Base-by-base conservation (phyloP, 1,140 invertebrate species). In the Elysia chlorotica region DNA sequence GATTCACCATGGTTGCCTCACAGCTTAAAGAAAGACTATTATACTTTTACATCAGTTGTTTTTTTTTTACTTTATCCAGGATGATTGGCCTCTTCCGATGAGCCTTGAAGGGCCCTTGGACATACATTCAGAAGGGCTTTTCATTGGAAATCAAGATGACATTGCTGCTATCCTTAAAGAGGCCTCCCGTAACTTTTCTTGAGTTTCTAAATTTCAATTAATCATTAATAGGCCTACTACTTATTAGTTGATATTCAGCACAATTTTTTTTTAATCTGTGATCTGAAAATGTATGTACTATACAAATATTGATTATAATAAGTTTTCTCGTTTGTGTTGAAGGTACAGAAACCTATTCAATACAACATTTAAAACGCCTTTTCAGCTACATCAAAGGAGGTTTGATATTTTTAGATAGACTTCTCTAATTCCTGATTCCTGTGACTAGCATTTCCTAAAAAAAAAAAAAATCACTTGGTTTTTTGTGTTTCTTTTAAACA, bases 171-270 rank as follows among this genome's bases (percentile, higher is more conserved):
- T 83, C 14, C 56, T 83, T 14, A 75, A 74, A 31, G 77, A 81
- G 28, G 73, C 78, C 41, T 80, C 81, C n/a, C 80, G 81, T 83
- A 83, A 81, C 81, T 77, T 83, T 78, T 68, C 35, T 37, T 38
- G 21, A 23, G 19, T 21, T 62, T 23, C 21, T 21, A 61, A 25
- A 30, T 61, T 30, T 61, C 21, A 21, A 61, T 61, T 61, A 30
- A n/a, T 17, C 14, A 25, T 17, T 19, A 17, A 65, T 53, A 14
- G 35, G 6, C 30, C n/a, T 56, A 10, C 19, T 17, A 70, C 19
- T 33, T 33, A 17, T 0, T 21, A n/a, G 30, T 6, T 10, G 23
- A 17, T 28, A 31, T 36, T 30, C 31, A 59, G 14, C 19, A 17
- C 17, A 19, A 10, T 56, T 33, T 23, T 19, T 19, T 23, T 14